Base-by-base conservation (phyloP, 2,888 invertebrate genomes). In the Strigamia transsilvanica region DNA sequence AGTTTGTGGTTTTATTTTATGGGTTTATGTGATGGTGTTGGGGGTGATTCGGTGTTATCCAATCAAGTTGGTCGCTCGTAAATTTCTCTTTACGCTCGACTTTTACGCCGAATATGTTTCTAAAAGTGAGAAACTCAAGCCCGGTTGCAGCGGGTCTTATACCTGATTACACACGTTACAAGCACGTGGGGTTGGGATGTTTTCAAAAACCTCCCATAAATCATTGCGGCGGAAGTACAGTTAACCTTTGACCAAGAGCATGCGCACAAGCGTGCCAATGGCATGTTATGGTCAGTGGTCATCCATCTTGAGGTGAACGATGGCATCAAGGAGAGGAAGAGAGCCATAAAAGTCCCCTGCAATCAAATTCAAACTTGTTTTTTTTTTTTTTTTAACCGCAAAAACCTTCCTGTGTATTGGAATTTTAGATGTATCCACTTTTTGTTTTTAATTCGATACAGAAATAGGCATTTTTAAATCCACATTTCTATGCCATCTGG, bases 51-150 rank as follows among this genome's bases (percentile, higher is more conserved):
- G 66, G 66, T 66, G 66, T 66, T 66, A 66, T 66, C 66, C 66
- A 66, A 66, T 66, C 66, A 66, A 27, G 66, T 66, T 66, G 66
- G 66, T 32, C 66, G 66, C 66, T 66, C 66, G 66, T 66, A 66
- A 66, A 66, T 66, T 66, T 66, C 66, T 66, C 66, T 66, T 66
- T 66, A 66, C 66, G 66, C 66, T 66, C 66, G 66, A 66, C 66
- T 66, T 66, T 66, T 66, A 66, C 66, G 66, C 66, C 66, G 66
- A 66, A 66, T 66, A 66, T 66, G 66, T 66, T 66, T 66, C 66
- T 66, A 66, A 66, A 66, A 66, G 66, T 66, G 66, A 66, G 66
- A 66, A 66, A 66, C 66, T 66, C 66, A 66, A 66, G 66, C 66
- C 66, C 23, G 66, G 66, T 66, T 66, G 66, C 66, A 27, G 66